Percentiles rank a stretch among this genome's conserved stretches.
Conservation (phyloP, 2,113 vertebrate species). For the Rostratula benghalensis region DNA sequence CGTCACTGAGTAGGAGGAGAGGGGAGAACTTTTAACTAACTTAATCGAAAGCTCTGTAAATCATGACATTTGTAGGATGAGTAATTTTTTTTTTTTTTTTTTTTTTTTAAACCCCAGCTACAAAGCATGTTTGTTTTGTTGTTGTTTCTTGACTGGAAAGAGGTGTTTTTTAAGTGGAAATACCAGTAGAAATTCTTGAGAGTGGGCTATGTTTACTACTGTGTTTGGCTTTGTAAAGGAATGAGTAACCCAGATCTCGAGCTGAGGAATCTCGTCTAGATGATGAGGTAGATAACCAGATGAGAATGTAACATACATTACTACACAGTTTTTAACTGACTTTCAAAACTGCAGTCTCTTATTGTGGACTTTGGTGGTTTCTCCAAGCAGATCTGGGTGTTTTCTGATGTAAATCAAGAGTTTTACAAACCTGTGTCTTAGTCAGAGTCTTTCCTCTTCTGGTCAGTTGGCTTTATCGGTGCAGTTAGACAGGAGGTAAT, state of each 20-base stretch:
- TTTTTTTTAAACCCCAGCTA: background rate
- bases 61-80: slow-evolving; percentile 12
- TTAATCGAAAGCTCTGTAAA: background rate
- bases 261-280: background rate
- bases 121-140: background rate
- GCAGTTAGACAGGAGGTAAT: background rate
- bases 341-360: background rate
- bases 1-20: slow-evolving; percentile 48
- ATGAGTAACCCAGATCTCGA: background rate
- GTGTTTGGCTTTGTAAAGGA: background rate
- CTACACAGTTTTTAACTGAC: background rate
- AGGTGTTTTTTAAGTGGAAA: background rate
- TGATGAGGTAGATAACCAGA: background rate
- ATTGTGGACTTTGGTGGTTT: background rate
- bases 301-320: background rate
- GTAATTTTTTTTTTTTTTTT: background rate
- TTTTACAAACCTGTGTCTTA: background rate
- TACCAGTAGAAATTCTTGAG: background rate
- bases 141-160: background rate
- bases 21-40: slow-evolving; percentile 20
- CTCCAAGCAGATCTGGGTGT: background rate
- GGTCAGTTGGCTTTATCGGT: background rate
- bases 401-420: background rate
- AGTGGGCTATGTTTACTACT: background rate
- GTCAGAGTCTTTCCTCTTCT: background rate